phyloP scores from a whole-genome alignment of 2,797 vertebrate species.

The Notoglanidium macrostoma region DNA sequence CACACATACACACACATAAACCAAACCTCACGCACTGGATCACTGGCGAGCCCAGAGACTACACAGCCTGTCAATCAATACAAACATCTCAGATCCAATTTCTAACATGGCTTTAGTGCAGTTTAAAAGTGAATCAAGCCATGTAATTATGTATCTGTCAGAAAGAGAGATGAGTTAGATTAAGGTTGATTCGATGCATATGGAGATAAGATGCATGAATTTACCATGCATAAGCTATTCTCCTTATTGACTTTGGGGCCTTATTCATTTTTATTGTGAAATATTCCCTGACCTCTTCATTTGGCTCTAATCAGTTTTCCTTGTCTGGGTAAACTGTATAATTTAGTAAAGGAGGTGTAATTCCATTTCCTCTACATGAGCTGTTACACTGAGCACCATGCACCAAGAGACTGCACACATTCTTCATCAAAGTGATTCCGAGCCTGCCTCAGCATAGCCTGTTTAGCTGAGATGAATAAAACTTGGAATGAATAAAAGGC shows the following conservation, averaged over 20 bases:
- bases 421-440: conserved; percentile 62
- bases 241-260: conserved; percentile 15
- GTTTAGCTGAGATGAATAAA: conserved; percentile 68
- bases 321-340: conserved; percentile 72
- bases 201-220: background rate
- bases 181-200: background rate
- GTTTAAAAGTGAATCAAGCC: conserved; percentile 7
- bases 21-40: conserved; percentile 44
- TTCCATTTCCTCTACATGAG: conserved; percentile 63
- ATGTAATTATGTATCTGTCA: conserved; percentile 14
- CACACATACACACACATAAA: conserved; percentile 43
- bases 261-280: conserved; percentile 21
- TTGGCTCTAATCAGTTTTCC: conserved; percentile 29
- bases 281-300: conserved; percentile 25
- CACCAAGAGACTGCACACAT: conserved; percentile 45
- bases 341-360: conserved; percentile 72
- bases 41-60: conserved; percentile 48
- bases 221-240: background rate
- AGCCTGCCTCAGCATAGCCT: conserved; percentile 60
- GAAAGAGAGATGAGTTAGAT: background rate
- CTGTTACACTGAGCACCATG: conserved; percentile 38
- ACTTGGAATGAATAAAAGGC: conserved; percentile 43
- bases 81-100: conserved; percentile 19
- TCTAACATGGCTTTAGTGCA: background rate
- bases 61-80: conserved; percentile 46